phyloP scores from a whole-genome alignment of 2,797 vertebrate species.

The Vireo griseus region DNA sequence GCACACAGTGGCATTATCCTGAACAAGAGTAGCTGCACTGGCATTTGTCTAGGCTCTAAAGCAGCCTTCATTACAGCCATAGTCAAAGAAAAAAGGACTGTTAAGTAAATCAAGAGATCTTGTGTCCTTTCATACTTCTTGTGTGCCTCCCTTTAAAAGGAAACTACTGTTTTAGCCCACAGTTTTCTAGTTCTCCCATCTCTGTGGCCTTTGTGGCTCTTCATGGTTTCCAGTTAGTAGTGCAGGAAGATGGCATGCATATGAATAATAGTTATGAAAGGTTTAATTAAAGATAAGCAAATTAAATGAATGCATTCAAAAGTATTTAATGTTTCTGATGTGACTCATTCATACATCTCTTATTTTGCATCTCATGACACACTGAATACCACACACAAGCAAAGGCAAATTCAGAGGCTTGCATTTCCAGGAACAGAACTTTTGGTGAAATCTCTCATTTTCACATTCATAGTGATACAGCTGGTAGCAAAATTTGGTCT shows the following conservation, averaged over 20 bases:
- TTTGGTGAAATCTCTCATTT: neutral
- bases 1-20: neutral
- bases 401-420: neutral
- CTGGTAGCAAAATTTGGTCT: neutral
- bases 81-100: neutral
- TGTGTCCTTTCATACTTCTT: neutral
- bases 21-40: neutral
- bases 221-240: neutral
- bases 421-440: neutral
- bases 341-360: neutral
- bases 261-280: neutral
- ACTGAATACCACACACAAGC: neutral
- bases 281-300: neutral
- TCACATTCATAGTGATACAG: neutral
- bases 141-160: neutral
- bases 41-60: neutral
- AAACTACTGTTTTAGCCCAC: neutral
- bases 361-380: neutral
- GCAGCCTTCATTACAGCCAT: neutral
- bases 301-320: neutral
- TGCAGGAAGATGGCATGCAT: neutral
- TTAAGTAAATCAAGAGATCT: neutral
- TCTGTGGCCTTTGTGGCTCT: neutral
- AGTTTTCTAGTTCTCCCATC: neutral
- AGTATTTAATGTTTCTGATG: neutral